A percentile compares a stretch with the other conserved stretches of the same genome.
Evolutionary conservation across 2,888 invertebrate species (phyloP).

Genomic region (Neoaliturus tenellus): DNA sequence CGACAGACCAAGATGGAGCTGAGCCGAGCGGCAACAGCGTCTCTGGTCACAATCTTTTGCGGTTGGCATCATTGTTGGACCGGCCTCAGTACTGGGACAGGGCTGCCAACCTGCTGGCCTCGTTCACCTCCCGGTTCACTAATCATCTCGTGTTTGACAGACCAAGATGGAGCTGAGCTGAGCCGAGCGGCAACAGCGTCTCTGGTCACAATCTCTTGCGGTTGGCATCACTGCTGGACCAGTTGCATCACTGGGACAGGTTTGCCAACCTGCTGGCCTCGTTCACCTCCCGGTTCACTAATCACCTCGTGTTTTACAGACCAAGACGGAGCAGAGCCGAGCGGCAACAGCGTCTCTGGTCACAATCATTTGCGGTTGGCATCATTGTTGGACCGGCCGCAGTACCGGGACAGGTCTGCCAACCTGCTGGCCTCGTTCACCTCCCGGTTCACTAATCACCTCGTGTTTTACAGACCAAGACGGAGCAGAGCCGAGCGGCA

Average conservation of each 20-base stretch:
- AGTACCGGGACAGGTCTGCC: slow-evolving; percentile 77
- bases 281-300: slow-evolving; percentile 79
- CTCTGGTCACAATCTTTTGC: slow-evolving; percentile 86
- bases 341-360: slow-evolving; percentile 92
- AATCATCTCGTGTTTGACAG: too few relatives aligned
- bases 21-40: slow-evolving; percentile 97
- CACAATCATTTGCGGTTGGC: slow-evolving; percentile 87
- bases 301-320: too few relatives aligned
- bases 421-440: slow-evolving; percentile 78
- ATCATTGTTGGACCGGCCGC: slow-evolving; percentile 78
- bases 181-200: too few relatives aligned
- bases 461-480: too few relatives aligned
- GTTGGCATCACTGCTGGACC: too few relatives aligned
- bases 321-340: slow-evolving; percentile 96
- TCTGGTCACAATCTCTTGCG: too few relatives aligned
- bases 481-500: too few relatives aligned
- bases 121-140: slow-evolving; percentile 78
- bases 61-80: slow-evolving; percentile 83
- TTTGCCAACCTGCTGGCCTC: too few relatives aligned
- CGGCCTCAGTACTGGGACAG: slow-evolving; percentile 74
- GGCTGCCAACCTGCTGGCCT: slow-evolving; percentile 78
- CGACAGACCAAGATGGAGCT: slow-evolving; percentile 93
- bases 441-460: slow-evolving; percentile 77
- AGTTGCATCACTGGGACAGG: too few relatives aligned
- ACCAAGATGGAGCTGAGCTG: too few relatives aligned